Conservation (phyloP, 2,113 vertebrate genomes). For the Melospiza georgiana region DNA sequence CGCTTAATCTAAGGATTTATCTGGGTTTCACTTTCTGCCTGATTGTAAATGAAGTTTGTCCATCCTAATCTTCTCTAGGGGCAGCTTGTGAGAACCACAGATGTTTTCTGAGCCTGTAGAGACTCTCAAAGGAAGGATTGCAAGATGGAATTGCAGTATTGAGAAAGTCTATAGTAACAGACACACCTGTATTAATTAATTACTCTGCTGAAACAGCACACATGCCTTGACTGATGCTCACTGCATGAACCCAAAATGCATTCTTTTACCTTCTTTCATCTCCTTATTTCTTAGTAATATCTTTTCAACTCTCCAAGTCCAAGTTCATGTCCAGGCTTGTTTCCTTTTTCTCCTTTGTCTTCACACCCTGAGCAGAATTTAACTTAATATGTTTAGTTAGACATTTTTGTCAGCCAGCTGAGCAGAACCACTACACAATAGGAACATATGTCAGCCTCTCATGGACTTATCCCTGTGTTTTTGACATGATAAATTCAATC, state of each 20-base stretch:
- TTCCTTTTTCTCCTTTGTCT: not conserved
- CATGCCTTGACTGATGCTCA: not conserved
- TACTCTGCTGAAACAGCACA: not conserved
- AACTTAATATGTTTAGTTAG: not conserved
- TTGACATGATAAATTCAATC: constrained; percentile 51
- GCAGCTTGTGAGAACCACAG: not conserved
- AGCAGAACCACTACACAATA: not conserved
- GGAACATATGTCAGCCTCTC: not conserved
- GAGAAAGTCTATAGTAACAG: not conserved
- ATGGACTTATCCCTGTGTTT: constrained; percentile 20
- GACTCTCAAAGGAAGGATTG: not conserved
- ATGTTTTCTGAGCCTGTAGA: not conserved
- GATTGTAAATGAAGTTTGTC: not conserved
- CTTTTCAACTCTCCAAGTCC: not conserved
- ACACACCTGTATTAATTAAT: not conserved
- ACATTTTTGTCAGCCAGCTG: not conserved
- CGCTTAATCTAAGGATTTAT: constrained; percentile 20
- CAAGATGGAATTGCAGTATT: not conserved
- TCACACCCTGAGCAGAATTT: not conserved
- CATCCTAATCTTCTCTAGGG: constrained; percentile 1
- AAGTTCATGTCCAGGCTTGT: not conserved
- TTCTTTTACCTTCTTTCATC: not conserved
- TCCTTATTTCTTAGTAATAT: not conserved
- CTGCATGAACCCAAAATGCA: not conserved
- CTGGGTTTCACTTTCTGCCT: not conserved